Evolutionary conservation across 2,797 vertebrate genomes (phyloP).

Genomic region (Serranus cabrilla): DNA sequence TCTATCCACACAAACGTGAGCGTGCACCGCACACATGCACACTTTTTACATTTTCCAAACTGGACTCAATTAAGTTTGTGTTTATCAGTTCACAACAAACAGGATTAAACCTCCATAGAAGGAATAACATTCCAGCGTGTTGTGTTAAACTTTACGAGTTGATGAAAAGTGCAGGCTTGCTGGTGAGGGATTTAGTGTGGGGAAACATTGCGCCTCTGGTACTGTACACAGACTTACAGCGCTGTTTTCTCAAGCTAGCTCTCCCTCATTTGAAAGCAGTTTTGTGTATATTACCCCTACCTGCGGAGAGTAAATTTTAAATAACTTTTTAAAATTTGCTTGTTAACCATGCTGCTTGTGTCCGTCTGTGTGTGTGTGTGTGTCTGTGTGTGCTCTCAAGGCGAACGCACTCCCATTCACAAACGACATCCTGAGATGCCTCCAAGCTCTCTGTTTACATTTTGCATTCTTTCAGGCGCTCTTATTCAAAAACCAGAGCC

Average conservation of each 20-base stretch:
- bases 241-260: conserved; percentile 65
- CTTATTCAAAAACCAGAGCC: conserved; percentile 89
- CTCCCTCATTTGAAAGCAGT: conserved; percentile 53
- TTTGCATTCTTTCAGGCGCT: conserved; percentile 85
- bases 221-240: conserved; percentile 65
- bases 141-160: conserved; percentile 82
- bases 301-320: conserved; percentile 41
- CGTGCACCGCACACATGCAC: not conserved
- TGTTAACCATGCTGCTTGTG: conserved; percentile 7
- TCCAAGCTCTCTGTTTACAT: conserved; percentile 86
- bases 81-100: conserved; percentile 77
- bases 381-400: conserved; percentile 18
- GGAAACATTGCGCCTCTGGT: conserved; percentile 75
- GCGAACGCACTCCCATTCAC: conserved; percentile 80
- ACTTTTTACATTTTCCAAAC: conserved; percentile 52
- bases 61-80: conserved; percentile 66
- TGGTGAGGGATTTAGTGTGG: conserved; percentile 77
- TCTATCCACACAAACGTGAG: conserved; percentile 20
- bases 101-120: conserved; percentile 70
- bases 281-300: conserved; percentile 58
- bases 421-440: conserved; percentile 84
- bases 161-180: conserved; percentile 79
- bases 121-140: conserved; percentile 80
- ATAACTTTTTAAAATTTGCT: conserved; percentile 40
- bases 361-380: conserved; percentile 3